Base-by-base conservation (phyloP, 2,888 invertebrate species). In the Torymus texanus region DNA sequence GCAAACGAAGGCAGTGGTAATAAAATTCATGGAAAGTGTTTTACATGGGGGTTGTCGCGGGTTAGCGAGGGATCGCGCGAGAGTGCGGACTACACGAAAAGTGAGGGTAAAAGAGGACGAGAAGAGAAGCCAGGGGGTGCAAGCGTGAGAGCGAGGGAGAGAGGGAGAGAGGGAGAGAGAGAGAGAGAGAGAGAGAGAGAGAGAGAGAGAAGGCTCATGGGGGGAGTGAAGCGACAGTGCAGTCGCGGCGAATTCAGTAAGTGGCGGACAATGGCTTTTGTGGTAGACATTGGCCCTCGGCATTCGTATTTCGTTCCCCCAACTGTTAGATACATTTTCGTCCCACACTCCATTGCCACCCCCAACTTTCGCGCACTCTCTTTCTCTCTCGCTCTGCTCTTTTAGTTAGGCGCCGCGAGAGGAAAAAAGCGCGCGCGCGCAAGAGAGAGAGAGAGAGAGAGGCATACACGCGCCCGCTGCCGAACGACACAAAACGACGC, bases 1-100 rank as follows among this genome's bases (percentile, higher is more conserved):
- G 50, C 73, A 16, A 73, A 68, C 74, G 70, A 70, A 65, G 65
- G 78, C 51, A 58, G 62, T 61, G 82, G 82, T 83, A 88, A 88
- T 88, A 88, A 88, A 88, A 88, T 88, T 88, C 86, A 86, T 85
- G 85, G 86, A 87, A 88, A 88, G 88, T 88, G 88, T 88, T 88
- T 88, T 87, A 87, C 88, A 88, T 86, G 84, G 86, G 16, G 61
- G 77, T 73, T 58, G 77, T 74, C 77, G 71, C 65, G 24, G 59
- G 21, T 50, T 59, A 65, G 68, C 53, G 24, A 4, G 68, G 62
- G 67, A 61, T 62, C 78, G 65, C 24, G 12, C 41, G n/a, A 16
- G 65, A 21, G 12, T 50, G n/a, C 24, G 56, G 65, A 18, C 51
- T 55, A n/a, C 51, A 18, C 59, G 77, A 71, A 72, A 65, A 78